Base-by-base conservation (phyloP, 2,888 invertebrate species). In the Camptogramma bilineatum region DNA sequence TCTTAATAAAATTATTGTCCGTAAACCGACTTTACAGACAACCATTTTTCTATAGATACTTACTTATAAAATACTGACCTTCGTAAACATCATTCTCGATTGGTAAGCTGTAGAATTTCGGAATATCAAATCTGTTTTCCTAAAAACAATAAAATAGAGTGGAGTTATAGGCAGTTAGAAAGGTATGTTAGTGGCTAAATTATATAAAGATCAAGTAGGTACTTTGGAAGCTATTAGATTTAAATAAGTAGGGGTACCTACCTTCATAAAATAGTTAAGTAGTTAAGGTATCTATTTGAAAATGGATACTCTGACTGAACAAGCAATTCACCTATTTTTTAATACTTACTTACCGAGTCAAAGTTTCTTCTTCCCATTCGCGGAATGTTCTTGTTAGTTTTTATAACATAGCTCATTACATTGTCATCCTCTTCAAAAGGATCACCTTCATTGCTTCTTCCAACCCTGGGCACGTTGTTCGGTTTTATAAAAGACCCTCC, bases 301-400 rank as follows among this genome's bases (percentile, higher is more conserved):
- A n/a, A n/a, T n/a, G n/a, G n/a, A n/a, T 21, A 4, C 8, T 4
- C 19, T n/a, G 7, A 2, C 21, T 21, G 21, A 21, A 21, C 28
- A 28, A 7, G 28, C 7, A n/a, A n/a, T 34, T 24, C 10, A 16
- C 5, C 39, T 39, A n/a, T 3, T n/a, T 5, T 10, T 42, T 16
- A 8, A 8, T n/a, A n/a, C n/a, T 1, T 44, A 70, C 90, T 85
- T 77, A 93, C 92, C 75, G 90, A 91, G 74, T 92, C 90, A 53
- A 86, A 91, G 70, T 92, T 93, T 69, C 93, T 84, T 70, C 93
- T 79, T 2, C 93, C 93, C 88, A 93, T 91, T 2, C 93, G 79
- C 17, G 93, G 93, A 72, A 93, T 92, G 73, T 88, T 91, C 68
- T 92, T 93, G 74, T 83, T 88, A 0, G 90, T 89, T 80, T 92